These are phyloP conservation scores for Megaceryle maxima DNA, from an alignment of 2,113 vertebrate species.

Conservation along the genomic window DNA sequence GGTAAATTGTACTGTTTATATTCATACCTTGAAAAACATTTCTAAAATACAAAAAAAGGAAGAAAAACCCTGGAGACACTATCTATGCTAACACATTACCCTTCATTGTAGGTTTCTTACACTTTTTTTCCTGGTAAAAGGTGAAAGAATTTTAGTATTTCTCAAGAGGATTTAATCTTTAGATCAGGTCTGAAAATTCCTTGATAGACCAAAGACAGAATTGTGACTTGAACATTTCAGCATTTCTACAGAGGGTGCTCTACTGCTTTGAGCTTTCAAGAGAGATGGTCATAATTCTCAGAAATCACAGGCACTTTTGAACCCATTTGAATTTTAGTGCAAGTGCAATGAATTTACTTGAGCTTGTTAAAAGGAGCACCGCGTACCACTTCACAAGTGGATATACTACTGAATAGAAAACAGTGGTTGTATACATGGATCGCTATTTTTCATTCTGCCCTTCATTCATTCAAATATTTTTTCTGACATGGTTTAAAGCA, in stretches of 20 bases:
- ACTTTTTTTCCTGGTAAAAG: neutral
- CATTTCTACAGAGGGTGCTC: neutral
- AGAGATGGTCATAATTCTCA: neutral
- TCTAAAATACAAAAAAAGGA: neutral
- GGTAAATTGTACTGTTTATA: neutral
- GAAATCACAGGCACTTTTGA: neutral
- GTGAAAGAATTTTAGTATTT: neutral
- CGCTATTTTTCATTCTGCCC: neutral
- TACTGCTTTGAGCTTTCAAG: neutral
- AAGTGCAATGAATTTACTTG: neutral
- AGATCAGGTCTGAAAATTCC: neutral
- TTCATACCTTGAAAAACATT: neutral
- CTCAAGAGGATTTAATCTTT: neutral
- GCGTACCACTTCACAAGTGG: too few species aligned
- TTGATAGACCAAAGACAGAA: neutral
- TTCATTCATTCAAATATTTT: neutral
- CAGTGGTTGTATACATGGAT: too few species aligned
- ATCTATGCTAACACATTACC: neutral
- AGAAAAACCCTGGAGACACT: neutral
- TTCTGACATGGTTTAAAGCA: accelerated
- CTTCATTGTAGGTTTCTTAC: neutral
- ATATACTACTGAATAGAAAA: neutral
- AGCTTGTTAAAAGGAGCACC: neutral
- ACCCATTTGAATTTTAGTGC: neutral
- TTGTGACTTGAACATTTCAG: neutral